phyloP scores from a whole-genome alignment of 2,113 vertebrate species.

The Tringa solitaria region DNA sequence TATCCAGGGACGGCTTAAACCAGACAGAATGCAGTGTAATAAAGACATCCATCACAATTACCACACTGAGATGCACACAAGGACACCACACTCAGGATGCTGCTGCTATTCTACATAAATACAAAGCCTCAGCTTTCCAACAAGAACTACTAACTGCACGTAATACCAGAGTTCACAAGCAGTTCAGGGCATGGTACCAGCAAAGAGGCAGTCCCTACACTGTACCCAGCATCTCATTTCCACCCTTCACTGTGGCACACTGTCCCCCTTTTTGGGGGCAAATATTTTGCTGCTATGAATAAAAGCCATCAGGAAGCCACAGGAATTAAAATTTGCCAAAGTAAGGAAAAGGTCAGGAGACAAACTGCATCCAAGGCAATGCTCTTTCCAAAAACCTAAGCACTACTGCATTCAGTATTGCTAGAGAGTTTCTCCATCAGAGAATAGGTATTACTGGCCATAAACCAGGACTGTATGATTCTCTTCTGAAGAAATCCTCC shows the following conservation, averaged over 20 bases:
- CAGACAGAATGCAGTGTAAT: not conserved
- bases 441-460: not conserved
- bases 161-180: not conserved
- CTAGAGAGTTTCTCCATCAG: not conserved
- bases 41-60: not conserved
- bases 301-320: not conserved
- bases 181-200: rapidly evolving
- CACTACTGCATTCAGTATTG: not conserved
- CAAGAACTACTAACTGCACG: not conserved
- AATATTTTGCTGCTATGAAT: not conserved
- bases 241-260: not conserved
- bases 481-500: not conserved
- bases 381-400: not conserved
- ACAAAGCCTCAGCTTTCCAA: not conserved
- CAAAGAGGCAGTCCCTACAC: not conserved
- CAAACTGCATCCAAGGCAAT: not conserved
- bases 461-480: not conserved
- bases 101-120: not conserved
- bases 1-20: not conserved
- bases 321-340: not conserved
- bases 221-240: not conserved
- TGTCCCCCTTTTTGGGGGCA: not conserved
- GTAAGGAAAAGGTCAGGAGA: not conserved
- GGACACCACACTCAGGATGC: not conserved
- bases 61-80: not conserved